Percentiles rank a stretch among this genome's conserved stretches.
Evolutionary conservation across 2,113 vertebrate genomes (phyloP).

Genomic region (Psephotus haematonotus): DNA sequence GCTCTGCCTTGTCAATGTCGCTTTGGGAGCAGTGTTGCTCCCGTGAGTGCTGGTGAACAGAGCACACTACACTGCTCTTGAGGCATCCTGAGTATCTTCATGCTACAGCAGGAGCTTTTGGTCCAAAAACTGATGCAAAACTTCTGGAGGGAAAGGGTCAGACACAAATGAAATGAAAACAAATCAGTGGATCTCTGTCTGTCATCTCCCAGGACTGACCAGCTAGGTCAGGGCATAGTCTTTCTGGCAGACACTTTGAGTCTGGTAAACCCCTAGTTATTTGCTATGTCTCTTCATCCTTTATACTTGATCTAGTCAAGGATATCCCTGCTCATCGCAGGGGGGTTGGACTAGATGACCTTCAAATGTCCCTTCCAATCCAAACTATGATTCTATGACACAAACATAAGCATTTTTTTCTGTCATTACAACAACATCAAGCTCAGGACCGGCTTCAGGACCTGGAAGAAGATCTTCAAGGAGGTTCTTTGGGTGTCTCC

Average conservation of each 20-base stretch:
- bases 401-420: not conserved
- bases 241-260: not conserved
- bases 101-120: not conserved
- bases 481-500: not conserved
- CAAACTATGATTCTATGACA: not conserved
- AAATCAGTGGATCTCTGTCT: not conserved
- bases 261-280: not conserved
- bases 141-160: not conserved
- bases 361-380: not conserved
- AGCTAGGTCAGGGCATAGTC: not conserved
- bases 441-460: not conserved
- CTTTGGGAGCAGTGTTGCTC: not conserved
- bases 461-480: not conserved
- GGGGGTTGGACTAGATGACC: not conserved
- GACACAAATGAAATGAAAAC: not conserved
- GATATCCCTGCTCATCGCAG: not conserved
- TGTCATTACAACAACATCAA: not conserved
- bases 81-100: not conserved
- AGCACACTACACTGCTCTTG: accelerated
- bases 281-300: not conserved
- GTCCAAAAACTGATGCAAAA: not conserved
- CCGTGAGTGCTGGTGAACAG: not conserved
- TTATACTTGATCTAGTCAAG: not conserved
- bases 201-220: not conserved
- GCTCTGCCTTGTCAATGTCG: accelerated